Base-by-base conservation (phyloP, 2,888 invertebrate genomes). In the Nephrocerus scutellatus region DNA sequence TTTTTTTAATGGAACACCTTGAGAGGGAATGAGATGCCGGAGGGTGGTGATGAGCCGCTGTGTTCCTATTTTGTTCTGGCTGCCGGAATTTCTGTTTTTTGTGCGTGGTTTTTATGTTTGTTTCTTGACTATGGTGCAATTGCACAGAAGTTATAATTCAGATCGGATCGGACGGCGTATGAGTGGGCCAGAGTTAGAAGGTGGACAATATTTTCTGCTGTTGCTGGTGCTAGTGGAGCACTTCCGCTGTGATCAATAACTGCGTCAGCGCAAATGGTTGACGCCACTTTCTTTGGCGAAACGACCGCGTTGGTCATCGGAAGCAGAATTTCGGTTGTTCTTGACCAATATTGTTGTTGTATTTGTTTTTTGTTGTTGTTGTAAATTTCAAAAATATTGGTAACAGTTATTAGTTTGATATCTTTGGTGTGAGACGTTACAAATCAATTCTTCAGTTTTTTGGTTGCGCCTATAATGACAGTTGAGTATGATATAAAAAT, bases 281-380 rank as follows among this genome's bases (percentile, higher is more conserved):
- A 51, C 58, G 62, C 64, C 63, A 61, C 64, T 59, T 58, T 62
- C 48, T 57, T 51, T 49, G 50, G 55, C 52, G 54, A 51, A 54
- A 49, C 57, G 63, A 62, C 59, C 63, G 51, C 42, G 53, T 60
- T 53, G 62, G 60, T 65, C 66, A 66, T 66, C 57, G 65, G 58
- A 62, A 55, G 47, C 29, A 26, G 35, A 19, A 26, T 53, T 47
- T 33, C 49, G 49, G 42, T 56, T 55, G 51, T 50, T 47, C 43
- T 42, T 31, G 36, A 44, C 52, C 47, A 51, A 49, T 46, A 36
- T 36, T 42, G 28, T 23, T 29, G 21, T 20, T 5, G 20, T 29
- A 21, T 28, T 30, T 13, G 12, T 18, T 21, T 36, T n/a, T 36
- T 25, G 23, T 33, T 15, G 28, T 39, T 32, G 9, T 24, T 23